phyloP scores from a whole-genome alignment of 1,140 invertebrate species.

The Wiebesia pumilae region DNA sequence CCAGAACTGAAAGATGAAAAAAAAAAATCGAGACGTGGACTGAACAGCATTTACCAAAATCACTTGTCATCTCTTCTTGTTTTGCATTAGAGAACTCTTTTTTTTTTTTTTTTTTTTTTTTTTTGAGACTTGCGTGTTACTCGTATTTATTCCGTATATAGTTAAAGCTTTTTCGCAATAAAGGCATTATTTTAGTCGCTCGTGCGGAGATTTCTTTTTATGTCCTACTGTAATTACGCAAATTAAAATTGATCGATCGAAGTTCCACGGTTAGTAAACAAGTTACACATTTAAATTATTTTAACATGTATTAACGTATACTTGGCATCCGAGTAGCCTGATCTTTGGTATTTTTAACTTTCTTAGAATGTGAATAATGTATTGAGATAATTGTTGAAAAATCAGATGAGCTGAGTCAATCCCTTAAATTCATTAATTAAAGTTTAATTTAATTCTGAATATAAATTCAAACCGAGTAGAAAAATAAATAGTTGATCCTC shows the following conservation, averaged over 20 bases:
- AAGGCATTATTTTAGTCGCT: neutral
- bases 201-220: neutral
- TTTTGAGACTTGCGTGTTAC: neutral
- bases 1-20: neutral
- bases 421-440: neutral
- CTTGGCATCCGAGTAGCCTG: neutral
- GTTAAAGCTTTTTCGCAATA: neutral
- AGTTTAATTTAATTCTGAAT: neutral
- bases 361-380: neutral
- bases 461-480: neutral
- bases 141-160: too few relatives aligned
- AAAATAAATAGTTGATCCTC: neutral
- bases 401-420: neutral
- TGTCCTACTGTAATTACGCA: neutral
- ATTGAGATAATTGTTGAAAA: neutral
- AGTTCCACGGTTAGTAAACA: neutral
- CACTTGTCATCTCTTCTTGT: neutral
- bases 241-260: neutral
- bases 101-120: too few relatives aligned
- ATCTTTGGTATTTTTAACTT: neutral
- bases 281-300: neutral
- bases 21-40: neutral
- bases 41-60: neutral
- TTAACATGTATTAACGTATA: neutral
- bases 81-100: neutral